Base-by-base conservation (phyloP, 1,140 invertebrate genomes). In the Anastrepha obliqua region DNA sequence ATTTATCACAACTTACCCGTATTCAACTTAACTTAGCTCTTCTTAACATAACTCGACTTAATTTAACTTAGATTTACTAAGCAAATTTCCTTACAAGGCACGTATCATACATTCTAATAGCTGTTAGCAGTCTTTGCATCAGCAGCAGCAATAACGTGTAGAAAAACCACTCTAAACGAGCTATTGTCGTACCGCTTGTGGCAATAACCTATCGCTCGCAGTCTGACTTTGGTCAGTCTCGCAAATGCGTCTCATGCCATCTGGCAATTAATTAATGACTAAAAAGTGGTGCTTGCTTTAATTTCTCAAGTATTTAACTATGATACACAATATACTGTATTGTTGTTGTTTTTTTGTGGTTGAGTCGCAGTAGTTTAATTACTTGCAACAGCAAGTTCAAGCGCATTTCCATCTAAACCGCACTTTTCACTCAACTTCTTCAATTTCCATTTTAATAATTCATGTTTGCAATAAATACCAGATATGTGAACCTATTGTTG, bases 171-270 rank as follows among this genome's bases (percentile, higher is more conserved):
- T 8, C 51, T 2, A 55, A 55, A 55, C 51, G 11, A 55, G 51
- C 6, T 11, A 55, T 55, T 8, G 42, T 29, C 67, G 3, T 42
- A 44, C 39, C 20, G 29, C 42, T 42, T 44, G 39, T 44, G 39
- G 67, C 42, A 44, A 44, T 17, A 42, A 74, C 15, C 67, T 7
- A 74, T 15, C 15, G 11, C 13, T 42, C 6, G 47, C 11, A 29
- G 74, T 51, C n/a, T 55, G 74, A 51, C 42, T 51, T 11, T 81
- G n/a, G 47, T 6, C n/a, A 11, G 47, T 70, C 70, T 15, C 70
- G 15, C 70, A 78, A 78, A 51, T 3, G n/a, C 47, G 70, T 81
- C 47, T 81, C 74, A 81, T 81, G 74, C 74, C 74, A 81, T 81
- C 9, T 58, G 74, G 74, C 47, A 58, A 81, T 58, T 81, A 81